Conservation (phyloP, 1,140 invertebrate genomes). For the Bombus waltoni region DNA sequence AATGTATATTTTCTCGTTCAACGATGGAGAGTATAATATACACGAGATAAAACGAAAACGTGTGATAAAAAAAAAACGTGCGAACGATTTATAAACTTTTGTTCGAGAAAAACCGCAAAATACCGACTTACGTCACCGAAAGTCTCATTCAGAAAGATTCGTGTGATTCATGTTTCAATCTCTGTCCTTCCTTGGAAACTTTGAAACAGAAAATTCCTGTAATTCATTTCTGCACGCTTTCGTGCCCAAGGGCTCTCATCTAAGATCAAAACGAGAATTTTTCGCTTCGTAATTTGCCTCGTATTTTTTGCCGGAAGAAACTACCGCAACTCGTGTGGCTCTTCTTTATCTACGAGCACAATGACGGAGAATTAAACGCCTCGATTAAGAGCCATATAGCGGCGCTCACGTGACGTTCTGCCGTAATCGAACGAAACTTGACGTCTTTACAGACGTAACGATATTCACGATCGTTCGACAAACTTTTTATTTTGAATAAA, state of each 20-base stretch:
- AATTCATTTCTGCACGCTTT: background rate
- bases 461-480: too few species aligned
- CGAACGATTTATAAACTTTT: background rate
- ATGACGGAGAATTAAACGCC: constrained; percentile 21
- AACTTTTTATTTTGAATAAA: background rate
- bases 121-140: background rate
- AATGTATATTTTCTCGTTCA: background rate
- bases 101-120: background rate
- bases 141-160: background rate
- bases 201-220: background rate
- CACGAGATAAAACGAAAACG: too few species aligned
- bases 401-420: constrained; percentile 7
- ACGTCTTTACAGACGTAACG: background rate
- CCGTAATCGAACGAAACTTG: constrained; percentile 16
- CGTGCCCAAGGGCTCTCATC: background rate
- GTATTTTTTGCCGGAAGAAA: background rate
- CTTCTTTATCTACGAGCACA: background rate
- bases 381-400: constrained; percentile 14
- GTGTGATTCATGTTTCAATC: background rate
- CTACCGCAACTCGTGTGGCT: background rate
- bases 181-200: background rate
- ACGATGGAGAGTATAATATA: too few species aligned
- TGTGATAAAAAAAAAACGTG: too few species aligned
- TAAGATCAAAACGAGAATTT: constrained; percentile 8
- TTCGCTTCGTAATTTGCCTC: background rate